phyloP scores from a whole-genome alignment of 2,888 invertebrate genomes.

The Lordiphosa fenestrarum region DNA sequence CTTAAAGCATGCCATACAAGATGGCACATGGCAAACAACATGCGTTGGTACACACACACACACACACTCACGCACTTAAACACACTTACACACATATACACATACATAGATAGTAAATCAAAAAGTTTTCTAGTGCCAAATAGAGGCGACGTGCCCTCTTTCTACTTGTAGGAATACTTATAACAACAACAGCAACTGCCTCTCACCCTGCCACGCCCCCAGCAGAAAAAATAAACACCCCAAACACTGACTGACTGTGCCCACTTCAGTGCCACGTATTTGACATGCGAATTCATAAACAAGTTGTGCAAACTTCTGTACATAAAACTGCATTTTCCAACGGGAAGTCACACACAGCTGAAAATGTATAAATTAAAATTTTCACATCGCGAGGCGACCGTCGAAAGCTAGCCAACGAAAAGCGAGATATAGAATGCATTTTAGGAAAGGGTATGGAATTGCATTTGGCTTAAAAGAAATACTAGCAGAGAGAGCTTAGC shows the following conservation, averaged over 20 bases:
- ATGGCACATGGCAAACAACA: slow-evolving; percentile 32
- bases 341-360: slow-evolving; percentile 58
- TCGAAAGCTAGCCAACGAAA: slow-evolving; percentile 11
- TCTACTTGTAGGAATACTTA: slow-evolving; percentile 60
- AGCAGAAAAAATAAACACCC: background rate
- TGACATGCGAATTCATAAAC: slow-evolving; percentile 75
- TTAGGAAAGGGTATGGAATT: background rate
- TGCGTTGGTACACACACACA: slow-evolving; percentile 6
- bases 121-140: slow-evolving; percentile 68
- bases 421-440: slow-evolving; percentile 4
- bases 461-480: background rate
- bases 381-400: slow-evolving; percentile 40
- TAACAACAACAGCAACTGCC: slow-evolving; percentile 31
- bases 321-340: slow-evolving; percentile 56
- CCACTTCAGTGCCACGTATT: slow-evolving; percentile 73
- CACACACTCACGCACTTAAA: slow-evolving; percentile 8
- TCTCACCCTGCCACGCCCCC: slow-evolving; percentile 34
- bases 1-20: slow-evolving; percentile 44
- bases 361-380: slow-evolving; percentile 73
- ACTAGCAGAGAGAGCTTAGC: too few species aligned
- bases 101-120: slow-evolving; percentile 56
- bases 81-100: slow-evolving; percentile 4
- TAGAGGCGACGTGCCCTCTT: slow-evolving; percentile 50
- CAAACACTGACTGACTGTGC: slow-evolving; percentile 41
- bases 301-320: slow-evolving; percentile 68